Evolutionary conservation across 2,888 invertebrate species (phyloP), one percentile per base, ranked within the genome.

Genomic region (Pandemis corylana): DNA sequence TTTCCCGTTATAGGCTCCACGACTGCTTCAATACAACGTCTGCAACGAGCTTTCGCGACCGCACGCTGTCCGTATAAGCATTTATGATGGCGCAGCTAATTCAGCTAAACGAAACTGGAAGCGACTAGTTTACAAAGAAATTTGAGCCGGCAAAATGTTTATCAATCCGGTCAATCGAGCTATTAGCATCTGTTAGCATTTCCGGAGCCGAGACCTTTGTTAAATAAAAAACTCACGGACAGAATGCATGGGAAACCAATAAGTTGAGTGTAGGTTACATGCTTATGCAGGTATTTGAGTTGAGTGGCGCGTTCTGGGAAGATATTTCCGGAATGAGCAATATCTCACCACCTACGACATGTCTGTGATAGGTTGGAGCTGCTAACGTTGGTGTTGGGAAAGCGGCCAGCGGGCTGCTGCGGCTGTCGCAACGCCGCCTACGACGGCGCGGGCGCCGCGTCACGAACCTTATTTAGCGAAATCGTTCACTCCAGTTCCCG

Each of bases 181-280:
- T 41, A 74, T 74, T 74, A 74, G 61, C 74, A 44, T 69, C 69
- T 28, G 65, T 74, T 74, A 74, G 74, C 51, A 59, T 74, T 74
- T 74, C 74, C 74, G 69, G 67, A 46, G 65, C 65, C 20, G 44
- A 53, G 28, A 67, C 61, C 61, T 59, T 28, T 44, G 59, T 13
- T 12, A 68, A 68, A 68, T 42, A 68, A 59, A 68, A 42, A 42
- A 68, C 59, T 46, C 41, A 56, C 12, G 9, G 51, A 41, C 36
- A 12, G 20, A 46, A 71, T 61, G 12, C 46, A 59, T 71, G 71
- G 56, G 20, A 67, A 67, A 36, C 15, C 36, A 53, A 13, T 12
- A 67, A 41, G 51, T 13, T 51, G 9, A 59, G 28, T 12, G 59
- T 59, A 59, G 59, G 59, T 59, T 20, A 10, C 4, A 7, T 7